Evolutionary conservation across 2,888 invertebrate species (phyloP).

Genomic region (Petrolisthes cinctipes): DNA sequence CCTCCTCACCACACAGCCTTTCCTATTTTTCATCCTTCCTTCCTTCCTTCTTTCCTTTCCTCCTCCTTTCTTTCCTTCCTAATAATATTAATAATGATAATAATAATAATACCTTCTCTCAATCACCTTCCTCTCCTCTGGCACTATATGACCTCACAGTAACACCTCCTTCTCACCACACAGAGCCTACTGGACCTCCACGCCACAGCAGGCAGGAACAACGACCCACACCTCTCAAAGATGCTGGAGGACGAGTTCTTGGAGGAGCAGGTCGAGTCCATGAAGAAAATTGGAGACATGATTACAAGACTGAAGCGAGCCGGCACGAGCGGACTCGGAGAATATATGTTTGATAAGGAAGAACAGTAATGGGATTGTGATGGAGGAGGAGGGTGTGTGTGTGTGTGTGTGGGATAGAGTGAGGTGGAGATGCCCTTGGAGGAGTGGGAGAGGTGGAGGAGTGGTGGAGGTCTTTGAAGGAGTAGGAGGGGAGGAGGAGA

Average conservation of each 20-base stretch:
- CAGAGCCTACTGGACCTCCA: conserved; percentile 67
- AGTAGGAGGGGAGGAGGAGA: conserved; percentile 71
- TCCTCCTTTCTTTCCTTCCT: not conserved
- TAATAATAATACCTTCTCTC: no score
- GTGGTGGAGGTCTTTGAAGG: no score
- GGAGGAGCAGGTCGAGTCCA: conserved; percentile 74
- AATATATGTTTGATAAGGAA: conserved; percentile 69
- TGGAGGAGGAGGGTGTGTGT: no score
- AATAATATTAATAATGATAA: no score
- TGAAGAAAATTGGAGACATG: conserved; percentile 75
- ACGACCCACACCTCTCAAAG: conserved; percentile 73
- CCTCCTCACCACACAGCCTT: not conserved
- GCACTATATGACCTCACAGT: no score
- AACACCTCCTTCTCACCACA: no score
- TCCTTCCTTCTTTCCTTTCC: not conserved
- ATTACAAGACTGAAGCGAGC: conserved; percentile 75
- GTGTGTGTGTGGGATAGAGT: no score
- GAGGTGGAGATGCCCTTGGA: no score
- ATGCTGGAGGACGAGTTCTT: conserved; percentile 74
- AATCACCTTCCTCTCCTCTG: no score
- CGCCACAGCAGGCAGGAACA: conserved; percentile 71
- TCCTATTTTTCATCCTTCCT: not conserved
- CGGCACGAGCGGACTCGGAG: conserved; percentile 74
- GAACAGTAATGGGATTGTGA: no score
- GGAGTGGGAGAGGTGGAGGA: no score